These are phyloP conservation scores for Ptychobarbus kaznakovi DNA, from an alignment of 2,797 vertebrate genomes.

Conservation along the genomic window DNA sequence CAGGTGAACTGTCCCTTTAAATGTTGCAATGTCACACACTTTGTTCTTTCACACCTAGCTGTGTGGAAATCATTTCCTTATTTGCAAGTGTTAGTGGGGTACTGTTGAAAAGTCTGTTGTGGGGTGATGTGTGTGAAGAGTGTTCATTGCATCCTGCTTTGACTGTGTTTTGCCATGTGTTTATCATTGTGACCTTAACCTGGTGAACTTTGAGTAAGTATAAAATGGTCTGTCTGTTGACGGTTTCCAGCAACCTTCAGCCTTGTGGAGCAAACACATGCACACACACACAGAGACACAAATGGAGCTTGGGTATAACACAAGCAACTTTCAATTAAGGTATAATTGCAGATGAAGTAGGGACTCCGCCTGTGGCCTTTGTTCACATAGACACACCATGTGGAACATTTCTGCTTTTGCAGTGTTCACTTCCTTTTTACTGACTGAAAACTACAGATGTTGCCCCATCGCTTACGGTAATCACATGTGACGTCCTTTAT, in stretches of 20 bases:
- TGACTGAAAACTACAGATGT: conserved; percentile 19
- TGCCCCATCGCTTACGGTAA: conserved; percentile 14
- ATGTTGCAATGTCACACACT: conserved; percentile 12
- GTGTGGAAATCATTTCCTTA: conserved; percentile 47
- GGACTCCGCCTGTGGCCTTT: conserved; percentile 10
- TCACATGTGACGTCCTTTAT: neutral
- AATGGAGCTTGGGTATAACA: conserved; percentile 35
- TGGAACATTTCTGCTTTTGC: conserved; percentile 54
- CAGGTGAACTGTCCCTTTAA: neutral
- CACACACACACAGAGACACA: conserved; percentile 17
- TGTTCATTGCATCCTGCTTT: conserved; percentile 62
- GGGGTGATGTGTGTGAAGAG: conserved; percentile 46
- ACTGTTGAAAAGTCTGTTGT: conserved; percentile 29
- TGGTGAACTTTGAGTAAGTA: conserved; percentile 26
- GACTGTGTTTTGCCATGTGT: conserved; percentile 59
- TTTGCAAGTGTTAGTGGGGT: conserved; percentile 36
- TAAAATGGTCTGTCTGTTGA: conserved; percentile 32
- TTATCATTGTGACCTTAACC: conserved; percentile 61
- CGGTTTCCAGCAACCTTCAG: conserved; percentile 49
- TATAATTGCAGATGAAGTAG: conserved; percentile 54
- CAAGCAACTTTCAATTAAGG: conserved; percentile 50
- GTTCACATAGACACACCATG: conserved; percentile 1
- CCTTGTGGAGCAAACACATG: neutral
- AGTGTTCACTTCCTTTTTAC: conserved; percentile 48
- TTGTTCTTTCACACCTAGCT: conserved; percentile 17